These are phyloP conservation scores for Sinhomidia bicolor DNA, from an alignment of 2,888 invertebrate species.

Conservation along the genomic window DNA sequence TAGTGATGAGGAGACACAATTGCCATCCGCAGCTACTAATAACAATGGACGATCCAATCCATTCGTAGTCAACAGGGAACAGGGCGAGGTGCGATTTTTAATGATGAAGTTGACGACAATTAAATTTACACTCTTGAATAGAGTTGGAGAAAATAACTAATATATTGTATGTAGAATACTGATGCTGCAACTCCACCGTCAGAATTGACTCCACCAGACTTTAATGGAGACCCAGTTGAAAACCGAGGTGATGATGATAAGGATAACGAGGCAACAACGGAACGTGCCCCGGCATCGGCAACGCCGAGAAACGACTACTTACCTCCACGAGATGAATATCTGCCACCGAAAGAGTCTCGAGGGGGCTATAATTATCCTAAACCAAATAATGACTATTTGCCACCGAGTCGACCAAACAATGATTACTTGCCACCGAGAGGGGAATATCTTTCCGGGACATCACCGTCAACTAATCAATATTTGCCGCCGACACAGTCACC, in stretches of 20 bases:
- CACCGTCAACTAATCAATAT: conserved; percentile 70
- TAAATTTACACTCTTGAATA: not conserved
- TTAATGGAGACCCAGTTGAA: conserved; percentile 61
- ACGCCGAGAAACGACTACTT: conserved; percentile 31
- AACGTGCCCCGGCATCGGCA: conserved; percentile 29
- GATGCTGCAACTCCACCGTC: conserved; percentile 63
- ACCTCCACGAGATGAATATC: conserved; percentile 60
- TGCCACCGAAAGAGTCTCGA: conserved; percentile 62
- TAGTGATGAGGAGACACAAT: conserved; percentile 63
- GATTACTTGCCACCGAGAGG: conserved; percentile 54
- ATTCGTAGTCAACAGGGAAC: conserved; percentile 68
- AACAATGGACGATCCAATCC: conserved; percentile 25
- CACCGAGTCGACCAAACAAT: conserved; percentile 50
- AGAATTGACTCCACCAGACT: conserved; percentile 50
- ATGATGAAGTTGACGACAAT: not conserved
- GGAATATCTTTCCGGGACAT: conserved; percentile 61
- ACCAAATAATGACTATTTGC: conserved; percentile 54
- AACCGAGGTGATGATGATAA: not conserved
- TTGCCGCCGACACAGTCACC: conserved; percentile 57
- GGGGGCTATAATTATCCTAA: conserved; percentile 49
- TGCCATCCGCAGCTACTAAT: conserved; percentile 65
- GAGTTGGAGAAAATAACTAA: not conserved
- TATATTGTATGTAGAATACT: conserved; percentile 1
- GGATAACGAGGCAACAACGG: conserved; percentile 21
- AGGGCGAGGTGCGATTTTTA: conserved; percentile 64